Percentiles rank a stretch among this genome's conserved stretches.
Conservation (phyloP, 1,140 invertebrate species). For the Drosophila neocordata region DNA sequence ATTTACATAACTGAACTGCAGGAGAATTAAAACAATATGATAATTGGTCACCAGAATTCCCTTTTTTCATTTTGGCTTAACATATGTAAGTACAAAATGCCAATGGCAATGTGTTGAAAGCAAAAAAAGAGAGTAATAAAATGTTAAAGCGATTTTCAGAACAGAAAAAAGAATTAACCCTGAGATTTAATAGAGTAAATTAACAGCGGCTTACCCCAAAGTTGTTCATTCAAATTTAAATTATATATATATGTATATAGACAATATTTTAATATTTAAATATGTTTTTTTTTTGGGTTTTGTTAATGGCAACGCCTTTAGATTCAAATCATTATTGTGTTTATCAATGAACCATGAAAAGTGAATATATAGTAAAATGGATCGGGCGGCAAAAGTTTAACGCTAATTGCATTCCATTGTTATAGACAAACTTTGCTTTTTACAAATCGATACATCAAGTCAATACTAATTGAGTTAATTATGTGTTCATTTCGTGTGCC, state of each 20-base stretch:
- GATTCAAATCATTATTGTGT: not conserved
- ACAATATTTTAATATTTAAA: not conserved
- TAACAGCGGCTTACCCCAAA: too few relatives aligned
- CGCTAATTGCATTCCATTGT: conserved; percentile 51
- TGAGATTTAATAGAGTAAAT: too few relatives aligned
- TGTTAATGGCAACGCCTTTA: not conserved
- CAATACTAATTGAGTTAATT: conserved; percentile 50
- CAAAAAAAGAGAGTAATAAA: too few relatives aligned
- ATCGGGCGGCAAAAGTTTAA: not conserved
- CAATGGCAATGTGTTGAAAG: too few relatives aligned
- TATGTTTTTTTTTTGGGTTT: not conserved
- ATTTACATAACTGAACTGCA: not conserved
- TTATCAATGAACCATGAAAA: not conserved
- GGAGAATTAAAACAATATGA: conserved; percentile 18
- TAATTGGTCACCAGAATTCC: conserved; percentile 13
- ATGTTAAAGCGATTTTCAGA: too few relatives aligned
- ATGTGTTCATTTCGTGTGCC: conserved; percentile 7
- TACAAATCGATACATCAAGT: conserved; percentile 30
- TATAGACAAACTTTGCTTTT: conserved; percentile 19
- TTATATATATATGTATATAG: too few relatives aligned
- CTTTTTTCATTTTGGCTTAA: not conserved
- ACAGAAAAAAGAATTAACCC: too few relatives aligned
- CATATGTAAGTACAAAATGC: not conserved
- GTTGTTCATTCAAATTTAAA: too few relatives aligned
- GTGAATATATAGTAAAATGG: conserved; percentile 4